phyloP scores from a whole-genome alignment of 2,113 vertebrate genomes.

The Tragulus kanchil region DNA sequence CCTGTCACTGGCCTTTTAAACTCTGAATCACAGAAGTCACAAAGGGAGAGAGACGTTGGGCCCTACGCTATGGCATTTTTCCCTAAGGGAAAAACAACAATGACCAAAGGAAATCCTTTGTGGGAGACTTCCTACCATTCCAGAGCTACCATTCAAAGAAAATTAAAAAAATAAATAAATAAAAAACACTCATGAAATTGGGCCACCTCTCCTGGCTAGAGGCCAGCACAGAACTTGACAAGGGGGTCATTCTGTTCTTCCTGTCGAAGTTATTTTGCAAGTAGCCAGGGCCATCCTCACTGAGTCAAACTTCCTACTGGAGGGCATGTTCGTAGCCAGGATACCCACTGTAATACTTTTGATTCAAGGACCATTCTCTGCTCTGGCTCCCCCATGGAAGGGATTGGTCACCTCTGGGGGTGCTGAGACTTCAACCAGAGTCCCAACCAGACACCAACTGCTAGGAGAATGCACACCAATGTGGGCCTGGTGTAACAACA shows the following conservation, averaged over 20 bases:
- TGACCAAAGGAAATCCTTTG: conserved; percentile 74
- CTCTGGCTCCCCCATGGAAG: not conserved
- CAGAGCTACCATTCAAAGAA: conserved; percentile 70
- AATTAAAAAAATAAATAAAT: not conserved
- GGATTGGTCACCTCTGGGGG: not conserved
- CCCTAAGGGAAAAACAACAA: conserved; percentile 64
- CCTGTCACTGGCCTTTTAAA: conserved; percentile 69
- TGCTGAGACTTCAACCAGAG: not conserved
- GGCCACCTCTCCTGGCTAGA: conserved; percentile 5
- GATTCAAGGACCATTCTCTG: not conserved
- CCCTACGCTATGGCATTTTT: conserved; percentile 30
- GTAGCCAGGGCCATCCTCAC: not conserved
- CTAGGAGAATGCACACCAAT: not conserved
- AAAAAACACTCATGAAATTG: not conserved
- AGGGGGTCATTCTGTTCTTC: conserved; percentile 20
- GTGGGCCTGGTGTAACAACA: fast-evolving
- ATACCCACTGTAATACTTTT: not conserved
- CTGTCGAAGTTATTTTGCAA: conserved; percentile 48
- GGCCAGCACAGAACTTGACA: not conserved
- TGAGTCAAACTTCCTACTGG: not conserved
- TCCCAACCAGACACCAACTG: not conserved
- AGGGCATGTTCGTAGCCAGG: not conserved
- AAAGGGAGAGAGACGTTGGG: conserved; percentile 60
- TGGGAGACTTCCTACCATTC: conserved; percentile 71
- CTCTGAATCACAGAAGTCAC: conserved; percentile 62